These are phyloP conservation scores for Kryptolebias marmoratus DNA, from an alignment of 2,113 vertebrate genomes.

Conservation along the genomic window DNA sequence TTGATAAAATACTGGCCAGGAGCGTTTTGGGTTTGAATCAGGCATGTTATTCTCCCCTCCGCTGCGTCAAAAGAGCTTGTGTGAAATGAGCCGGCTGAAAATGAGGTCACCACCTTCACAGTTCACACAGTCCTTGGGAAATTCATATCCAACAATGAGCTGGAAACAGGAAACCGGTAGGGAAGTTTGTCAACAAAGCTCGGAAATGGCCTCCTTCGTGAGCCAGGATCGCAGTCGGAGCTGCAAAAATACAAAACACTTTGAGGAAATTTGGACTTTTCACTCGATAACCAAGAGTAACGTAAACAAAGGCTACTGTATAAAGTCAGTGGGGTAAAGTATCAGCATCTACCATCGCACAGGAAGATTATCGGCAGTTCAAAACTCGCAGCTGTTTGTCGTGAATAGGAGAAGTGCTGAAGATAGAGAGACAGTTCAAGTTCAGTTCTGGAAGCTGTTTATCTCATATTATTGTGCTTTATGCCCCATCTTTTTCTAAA, in stretches of 20 bases:
- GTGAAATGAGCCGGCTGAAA: conserved; percentile 34
- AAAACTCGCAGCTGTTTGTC: not conserved
- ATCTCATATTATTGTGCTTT: conserved; percentile 43
- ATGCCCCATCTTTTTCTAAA: conserved; percentile 23
- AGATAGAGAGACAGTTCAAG: conserved; percentile 29
- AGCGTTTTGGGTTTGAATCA: not conserved
- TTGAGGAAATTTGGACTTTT: conserved; percentile 38
- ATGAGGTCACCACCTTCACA: conserved; percentile 33
- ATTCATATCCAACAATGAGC: conserved; percentile 51
- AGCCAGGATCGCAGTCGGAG: conserved; percentile 35
- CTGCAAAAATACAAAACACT: conserved; percentile 20
- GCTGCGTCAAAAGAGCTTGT: conserved; percentile 19
- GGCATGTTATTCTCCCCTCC: conserved; percentile 6
- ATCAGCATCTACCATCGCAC: conserved; percentile 1
- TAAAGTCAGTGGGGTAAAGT: conserved; percentile 2
- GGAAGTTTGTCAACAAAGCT: conserved; percentile 77
- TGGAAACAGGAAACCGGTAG: conserved; percentile 63
- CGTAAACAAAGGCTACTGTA: conserved; percentile 23
- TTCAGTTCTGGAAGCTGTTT: conserved; percentile 42
- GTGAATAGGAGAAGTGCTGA: conserved; percentile 1
- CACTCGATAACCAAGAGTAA: not conserved
- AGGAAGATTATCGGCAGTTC: not conserved
- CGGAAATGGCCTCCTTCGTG: conserved; percentile 60
- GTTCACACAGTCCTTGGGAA: conserved; percentile 44
- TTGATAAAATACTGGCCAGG: not conserved